Base-by-base conservation (phyloP, 2,888 invertebrate genomes). In the Schrankia costaestrigalis region DNA sequence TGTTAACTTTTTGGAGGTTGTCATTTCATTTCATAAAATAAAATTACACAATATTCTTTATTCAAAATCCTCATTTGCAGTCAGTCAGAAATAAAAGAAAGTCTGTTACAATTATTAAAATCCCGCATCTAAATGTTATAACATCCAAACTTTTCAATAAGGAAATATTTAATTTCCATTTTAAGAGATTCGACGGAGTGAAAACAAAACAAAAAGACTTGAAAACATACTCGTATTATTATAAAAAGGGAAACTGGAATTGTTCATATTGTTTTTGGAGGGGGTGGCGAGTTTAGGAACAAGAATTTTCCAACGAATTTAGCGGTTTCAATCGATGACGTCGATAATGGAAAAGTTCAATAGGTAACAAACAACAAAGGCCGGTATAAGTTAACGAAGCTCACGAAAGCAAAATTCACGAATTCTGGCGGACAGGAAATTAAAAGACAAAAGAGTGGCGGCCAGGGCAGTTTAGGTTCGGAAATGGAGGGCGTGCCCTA, bases 371-470 rank as follows among this genome's bases (percentile, higher is more conserved):
- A 79, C 79, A 82, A 84, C 83, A 85, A 83, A 85, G 78, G 71
- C 64, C 68, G 80, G 78, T 78, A 83, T 77, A 84, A 85, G 80
- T 82, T 83, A 87, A 83, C 81, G 83, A 84, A 78, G 80, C 77
- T 77, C 76, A 77, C 77, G 81, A 82, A 85, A 85, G 78, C 71
- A 65, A 84, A 86, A 85, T 81, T 84, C 77, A 78, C 74, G 78
- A 78, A 73, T 76, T 78, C 73, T 75, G 68, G 73, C 71, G 78
- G 78, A 71, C 82, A 82, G 85, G 86, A 86, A 86, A 87, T 86
- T 84, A 86, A 84, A 84, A 83, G 84, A 87, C 85, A 87, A 87
- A 85, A 85, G 84, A 84, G 74, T 77, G 68, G 73, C 74, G 78
- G 69, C 68, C 67, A 62, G 75, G 78, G 75, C 78, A 80, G 82